Evolutionary conservation across 2,113 vertebrate species (phyloP).

Genomic region (Ailurus styani): DNA sequence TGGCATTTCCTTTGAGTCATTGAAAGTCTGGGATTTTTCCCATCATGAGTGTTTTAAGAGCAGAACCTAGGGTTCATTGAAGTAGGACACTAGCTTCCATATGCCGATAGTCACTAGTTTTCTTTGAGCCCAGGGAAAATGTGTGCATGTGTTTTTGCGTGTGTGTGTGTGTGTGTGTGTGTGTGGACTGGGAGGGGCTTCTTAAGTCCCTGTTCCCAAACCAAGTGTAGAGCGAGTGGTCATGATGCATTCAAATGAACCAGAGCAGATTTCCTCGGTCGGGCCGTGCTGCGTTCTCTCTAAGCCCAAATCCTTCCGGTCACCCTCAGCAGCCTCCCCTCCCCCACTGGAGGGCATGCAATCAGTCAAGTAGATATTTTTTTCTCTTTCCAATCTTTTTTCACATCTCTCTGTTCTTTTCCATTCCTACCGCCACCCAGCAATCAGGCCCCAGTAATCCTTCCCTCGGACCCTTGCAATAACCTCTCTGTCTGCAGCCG

Average conservation of each 20-base stretch:
- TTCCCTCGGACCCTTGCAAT: fast-evolving
- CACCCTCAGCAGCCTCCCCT: neutral
- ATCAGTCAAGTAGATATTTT: fast-evolving
- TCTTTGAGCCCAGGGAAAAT: neutral
- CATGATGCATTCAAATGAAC: fast-evolving
- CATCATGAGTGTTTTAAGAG: neutral
- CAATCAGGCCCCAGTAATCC: neutral
- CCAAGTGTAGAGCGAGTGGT: fast-evolving
- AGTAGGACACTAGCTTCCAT: neutral
- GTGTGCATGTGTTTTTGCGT: fast-evolving
- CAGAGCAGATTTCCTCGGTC: fast-evolving
- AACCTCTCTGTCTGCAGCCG: too few species aligned
- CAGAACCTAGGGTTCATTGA: neutral
- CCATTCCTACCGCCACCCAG: neutral
- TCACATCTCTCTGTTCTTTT: neutral
- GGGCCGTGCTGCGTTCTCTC: fast-evolving
- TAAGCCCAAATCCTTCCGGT: fast-evolving
- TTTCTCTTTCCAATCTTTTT: neutral
- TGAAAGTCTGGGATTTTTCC: neutral
- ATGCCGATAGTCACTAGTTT: neutral
- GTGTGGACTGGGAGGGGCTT: too few species aligned
- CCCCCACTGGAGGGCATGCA: neutral
- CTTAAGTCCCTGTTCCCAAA: neutral
- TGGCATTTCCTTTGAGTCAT: neutral
- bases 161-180: neutral